These are phyloP conservation scores for Sebastes paucispinis DNA, from an alignment of 2,797 vertebrate genomes.

Conservation along the genomic window DNA sequence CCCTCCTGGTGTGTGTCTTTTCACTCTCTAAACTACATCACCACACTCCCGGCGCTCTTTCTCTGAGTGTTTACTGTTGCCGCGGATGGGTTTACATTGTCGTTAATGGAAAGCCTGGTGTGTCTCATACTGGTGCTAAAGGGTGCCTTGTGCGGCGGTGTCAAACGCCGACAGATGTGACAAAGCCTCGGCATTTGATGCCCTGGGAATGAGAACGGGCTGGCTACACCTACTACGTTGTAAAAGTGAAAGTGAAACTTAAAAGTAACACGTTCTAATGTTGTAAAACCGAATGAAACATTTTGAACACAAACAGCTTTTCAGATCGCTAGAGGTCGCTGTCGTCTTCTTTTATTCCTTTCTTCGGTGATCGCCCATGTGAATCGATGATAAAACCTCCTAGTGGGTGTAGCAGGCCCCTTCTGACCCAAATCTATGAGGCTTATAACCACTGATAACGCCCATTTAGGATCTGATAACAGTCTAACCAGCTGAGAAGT, in stretches of 20 bases:
- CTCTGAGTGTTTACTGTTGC: not conserved
- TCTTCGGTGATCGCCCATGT: not conserved
- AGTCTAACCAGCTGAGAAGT: too few species aligned
- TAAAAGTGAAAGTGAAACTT: not conserved
- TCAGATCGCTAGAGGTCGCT: not conserved
- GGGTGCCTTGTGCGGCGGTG: too few species aligned
- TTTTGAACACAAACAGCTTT: not conserved
- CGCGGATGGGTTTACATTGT: not conserved
- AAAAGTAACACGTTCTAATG: not conserved
- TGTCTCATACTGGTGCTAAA: not conserved
- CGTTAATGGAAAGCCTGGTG: not conserved
- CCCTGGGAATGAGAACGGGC: not conserved
- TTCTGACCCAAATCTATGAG: not conserved
- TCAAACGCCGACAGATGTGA: too few species aligned
- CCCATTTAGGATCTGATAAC: too few species aligned
- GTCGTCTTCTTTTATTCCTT: not conserved
- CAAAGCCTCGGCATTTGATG: not conserved
- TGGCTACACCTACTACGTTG: not conserved
- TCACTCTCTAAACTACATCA: too few species aligned
- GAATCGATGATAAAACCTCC: not conserved
- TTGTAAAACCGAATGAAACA: not conserved
- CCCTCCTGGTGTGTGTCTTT: too few species aligned
- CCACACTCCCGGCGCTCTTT: too few species aligned
- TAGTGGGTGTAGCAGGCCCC: not conserved
- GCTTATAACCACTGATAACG: not conserved